A percentile compares a stretch with the other conserved stretches of the same genome.
These are phyloP conservation scores for Hyalella azteca DNA, from an alignment of 2,888 invertebrate species.

Conservation along the genomic window DNA sequence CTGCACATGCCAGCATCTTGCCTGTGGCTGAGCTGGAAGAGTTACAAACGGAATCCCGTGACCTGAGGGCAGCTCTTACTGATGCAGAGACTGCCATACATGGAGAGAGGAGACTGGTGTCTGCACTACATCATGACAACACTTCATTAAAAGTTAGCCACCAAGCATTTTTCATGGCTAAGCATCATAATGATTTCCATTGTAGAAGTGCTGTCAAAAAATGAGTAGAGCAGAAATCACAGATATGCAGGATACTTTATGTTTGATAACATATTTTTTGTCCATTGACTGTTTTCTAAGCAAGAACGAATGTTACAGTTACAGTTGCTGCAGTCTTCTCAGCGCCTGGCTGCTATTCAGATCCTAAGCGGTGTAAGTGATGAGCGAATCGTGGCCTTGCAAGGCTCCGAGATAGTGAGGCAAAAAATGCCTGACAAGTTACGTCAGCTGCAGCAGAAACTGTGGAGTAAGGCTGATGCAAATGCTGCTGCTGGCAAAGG, in stretches of 20 bases:
- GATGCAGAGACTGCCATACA: slow-evolving; percentile 14
- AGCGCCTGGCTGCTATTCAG: background rate
- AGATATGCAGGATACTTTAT: too few species aligned
- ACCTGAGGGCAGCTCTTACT: background rate
- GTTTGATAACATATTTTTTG: too few species aligned
- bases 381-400: background rate
- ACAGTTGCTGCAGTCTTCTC: slow-evolving; percentile 2
- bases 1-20: background rate
- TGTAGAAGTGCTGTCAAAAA: too few species aligned
- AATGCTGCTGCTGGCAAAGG: background rate
- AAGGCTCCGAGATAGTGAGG: slow-evolving; percentile 6
- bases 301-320: too few species aligned
- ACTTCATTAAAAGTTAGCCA: background rate
- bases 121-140: slow-evolving; percentile 28
- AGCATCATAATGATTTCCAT: too few species aligned
- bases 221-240: too few species aligned
- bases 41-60: background rate
- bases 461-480: slow-evolving; percentile 16
- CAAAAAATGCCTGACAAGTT: slow-evolving; percentile 29
- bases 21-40: background rate
- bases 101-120: slow-evolving; percentile 12
- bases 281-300: too few species aligned
- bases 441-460: slow-evolving; percentile 14
- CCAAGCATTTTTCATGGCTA: too few species aligned
- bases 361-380: slow-evolving; percentile 21